Evolutionary conservation across 2,113 vertebrate species (phyloP).

Genomic region (Amphiprion percula): DNA sequence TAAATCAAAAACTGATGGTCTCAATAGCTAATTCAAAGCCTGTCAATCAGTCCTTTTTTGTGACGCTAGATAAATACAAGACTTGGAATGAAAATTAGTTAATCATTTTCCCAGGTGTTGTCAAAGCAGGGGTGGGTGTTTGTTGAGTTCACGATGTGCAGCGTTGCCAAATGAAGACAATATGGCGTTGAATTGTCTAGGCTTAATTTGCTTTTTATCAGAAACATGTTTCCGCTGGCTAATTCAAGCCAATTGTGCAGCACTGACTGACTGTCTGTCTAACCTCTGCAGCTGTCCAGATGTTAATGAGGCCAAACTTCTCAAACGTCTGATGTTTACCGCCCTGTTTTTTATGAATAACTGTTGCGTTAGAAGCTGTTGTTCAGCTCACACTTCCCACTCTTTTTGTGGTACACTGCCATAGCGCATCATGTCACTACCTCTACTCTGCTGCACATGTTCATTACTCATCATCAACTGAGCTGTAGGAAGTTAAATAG

Average conservation of each 20-base stretch:
- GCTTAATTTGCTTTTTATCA: constrained; percentile 50
- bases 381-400: constrained; percentile 8
- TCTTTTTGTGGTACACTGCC: constrained; percentile 6
- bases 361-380: constrained; percentile 48
- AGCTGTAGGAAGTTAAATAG: constrained; percentile 6
- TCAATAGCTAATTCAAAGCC: constrained; percentile 39
- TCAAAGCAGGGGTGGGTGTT: constrained; percentile 41
- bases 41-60: constrained; percentile 34
- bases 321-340: constrained; percentile 46
- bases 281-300: constrained; percentile 56
- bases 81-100: constrained; percentile 50
- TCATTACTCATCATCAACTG: constrained; percentile 28
- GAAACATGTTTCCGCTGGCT: constrained; percentile 56
- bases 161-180: constrained; percentile 61
- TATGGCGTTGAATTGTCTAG: constrained; percentile 34
- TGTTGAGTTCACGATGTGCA: constrained; percentile 41
- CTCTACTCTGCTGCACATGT: neutral
- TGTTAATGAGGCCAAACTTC: constrained; percentile 50
- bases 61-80: constrained; percentile 34
- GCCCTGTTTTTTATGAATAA: constrained; percentile 36
- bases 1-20: constrained; percentile 54
- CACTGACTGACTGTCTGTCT: constrained; percentile 27
- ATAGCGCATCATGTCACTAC: constrained; percentile 4
- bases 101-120: constrained; percentile 68
- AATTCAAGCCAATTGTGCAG: constrained; percentile 62